Percentiles rank a stretch among this genome's conserved stretches.
These are phyloP conservation scores for Aythya fuligula DNA, from an alignment of 2,797 vertebrate genomes.

Conservation along the genomic window DNA sequence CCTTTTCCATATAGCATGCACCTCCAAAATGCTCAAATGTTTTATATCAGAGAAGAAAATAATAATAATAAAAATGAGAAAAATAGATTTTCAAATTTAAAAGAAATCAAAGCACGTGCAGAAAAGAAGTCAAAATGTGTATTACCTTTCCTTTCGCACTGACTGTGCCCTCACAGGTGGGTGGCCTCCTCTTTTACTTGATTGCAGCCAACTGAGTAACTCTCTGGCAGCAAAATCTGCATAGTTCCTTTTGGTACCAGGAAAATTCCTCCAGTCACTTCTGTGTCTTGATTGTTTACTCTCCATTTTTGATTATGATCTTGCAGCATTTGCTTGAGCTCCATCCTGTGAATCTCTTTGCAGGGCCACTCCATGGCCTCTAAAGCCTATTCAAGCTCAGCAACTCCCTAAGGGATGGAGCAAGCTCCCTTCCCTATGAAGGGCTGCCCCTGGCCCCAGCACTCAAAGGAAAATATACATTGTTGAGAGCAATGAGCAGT, in stretches of 20 bases:
- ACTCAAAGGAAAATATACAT: neutral
- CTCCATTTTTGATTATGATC: neutral
- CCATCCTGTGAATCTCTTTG: neutral
- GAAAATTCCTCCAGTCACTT: neutral
- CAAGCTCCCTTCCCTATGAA: neutral
- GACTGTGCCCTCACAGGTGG: neutral
- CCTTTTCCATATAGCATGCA: neutral
- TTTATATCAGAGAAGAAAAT: neutral
- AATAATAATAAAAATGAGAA: neutral
- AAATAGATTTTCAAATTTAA: neutral
- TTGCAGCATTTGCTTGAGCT: neutral
- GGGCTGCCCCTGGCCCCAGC: neutral
- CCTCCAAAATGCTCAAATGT: neutral
- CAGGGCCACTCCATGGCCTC: accelerated
- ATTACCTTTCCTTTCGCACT: neutral
- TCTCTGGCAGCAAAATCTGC: neutral
- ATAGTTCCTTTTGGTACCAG: neutral
- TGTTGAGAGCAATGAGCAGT: neutral
- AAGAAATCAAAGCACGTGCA: neutral
- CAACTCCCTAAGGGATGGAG: neutral
- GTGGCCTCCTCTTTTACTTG: neutral
- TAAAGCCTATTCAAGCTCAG: neutral
- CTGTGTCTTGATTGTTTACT: neutral
- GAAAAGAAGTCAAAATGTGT: neutral
- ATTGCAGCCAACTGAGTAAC: neutral